Evolutionary conservation across 2,888 invertebrate genomes (phyloP), one percentile per base, ranked within the genome.

Genomic region (Lamproptera curius): DNA sequence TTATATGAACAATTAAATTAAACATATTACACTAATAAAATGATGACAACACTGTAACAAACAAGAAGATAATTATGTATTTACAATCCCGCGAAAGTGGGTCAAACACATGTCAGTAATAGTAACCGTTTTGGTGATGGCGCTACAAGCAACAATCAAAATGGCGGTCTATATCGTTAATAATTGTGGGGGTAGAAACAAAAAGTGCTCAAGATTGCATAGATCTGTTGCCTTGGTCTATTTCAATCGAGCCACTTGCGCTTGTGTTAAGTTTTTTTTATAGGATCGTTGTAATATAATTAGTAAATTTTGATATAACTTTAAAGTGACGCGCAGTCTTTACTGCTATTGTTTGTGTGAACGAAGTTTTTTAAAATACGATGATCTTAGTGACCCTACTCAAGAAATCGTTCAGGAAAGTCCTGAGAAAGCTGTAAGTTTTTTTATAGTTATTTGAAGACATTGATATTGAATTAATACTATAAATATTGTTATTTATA

Each of bases 361-460:
- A 35, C 20, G 20, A 40, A 46, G 51, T 36, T 11, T 11, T 11
- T n/a, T 31, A 11, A 13, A n/a, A n/a, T n/a, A 57, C 48, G 50
- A 60, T 67, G 51, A 56, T 62, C 17, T 46, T 75, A 46, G 48
- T 75, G 36, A 56, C 52, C 37, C 53, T 62, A 28, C 59, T 84
- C 23, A 71, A 75, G 61, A 50, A 59, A 44, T 68, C 71, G 6
- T 65, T 81, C 45, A 71, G 76, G 59, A 72, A 72, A 54, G 46
- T 81, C 8, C 52, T 81, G 17, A 70, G 49, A 31, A 73, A 65
- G 60, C 66, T 80, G 83, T 83, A 53, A 83, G 83, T 77, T 60
- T 38, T 41, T 28, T 1, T 33, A 33, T 39, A 47, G 46, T 28
- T 39, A 44, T 16, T 1, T 23, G 10, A 17, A 36, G 44, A 40